Evolutionary conservation across 2,797 vertebrate species (phyloP).

Genomic region (Sparidentex hasta): DNA sequence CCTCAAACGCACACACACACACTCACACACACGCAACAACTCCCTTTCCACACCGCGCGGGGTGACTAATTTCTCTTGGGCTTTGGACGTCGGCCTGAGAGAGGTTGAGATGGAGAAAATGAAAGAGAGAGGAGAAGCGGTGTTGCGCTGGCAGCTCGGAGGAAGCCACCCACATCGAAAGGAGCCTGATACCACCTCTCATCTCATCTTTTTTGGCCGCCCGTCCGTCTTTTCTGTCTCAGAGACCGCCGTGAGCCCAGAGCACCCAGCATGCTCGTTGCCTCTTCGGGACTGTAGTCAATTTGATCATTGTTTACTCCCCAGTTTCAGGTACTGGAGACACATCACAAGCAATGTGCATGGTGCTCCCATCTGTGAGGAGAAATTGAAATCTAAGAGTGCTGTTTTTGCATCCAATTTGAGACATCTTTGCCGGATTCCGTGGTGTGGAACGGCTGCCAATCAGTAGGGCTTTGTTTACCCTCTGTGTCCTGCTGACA

Average conservation of each 20-base stretch:
- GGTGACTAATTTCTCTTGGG: slow-evolving; percentile 87
- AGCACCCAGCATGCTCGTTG: slow-evolving; percentile 36
- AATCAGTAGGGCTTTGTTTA: slow-evolving; percentile 74
- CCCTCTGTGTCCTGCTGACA: slow-evolving; percentile 57
- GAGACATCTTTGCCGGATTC: slow-evolving; percentile 65
- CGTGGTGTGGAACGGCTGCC: slow-evolving; percentile 73
- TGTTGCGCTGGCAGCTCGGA: slow-evolving; percentile 66
- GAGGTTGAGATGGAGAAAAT: slow-evolving; percentile 75
- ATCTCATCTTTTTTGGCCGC: slow-evolving; percentile 59
- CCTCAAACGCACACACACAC: slow-evolving; percentile 43
- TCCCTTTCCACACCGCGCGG: slow-evolving; percentile 58
- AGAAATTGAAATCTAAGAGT: slow-evolving; percentile 73
- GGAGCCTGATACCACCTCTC: slow-evolving; percentile 63
- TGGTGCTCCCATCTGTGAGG: slow-evolving; percentile 65
- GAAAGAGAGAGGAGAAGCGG: slow-evolving; percentile 67
- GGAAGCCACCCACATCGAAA: slow-evolving; percentile 71
- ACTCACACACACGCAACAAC: slow-evolving; percentile 34
- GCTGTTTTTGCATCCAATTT: slow-evolving; percentile 75
- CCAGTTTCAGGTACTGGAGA: slow-evolving; percentile 63
- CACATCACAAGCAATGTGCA: slow-evolving; percentile 60
- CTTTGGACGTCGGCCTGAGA: slow-evolving; percentile 76
- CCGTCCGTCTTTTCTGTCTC: slow-evolving; percentile 54
- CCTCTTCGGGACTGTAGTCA: slow-evolving; percentile 52
- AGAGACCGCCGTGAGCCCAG: slow-evolving; percentile 51
- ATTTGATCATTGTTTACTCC: slow-evolving; percentile 71